Base-by-base conservation (phyloP, 1,140 invertebrate genomes). In the Dinoponera quadriceps region DNA sequence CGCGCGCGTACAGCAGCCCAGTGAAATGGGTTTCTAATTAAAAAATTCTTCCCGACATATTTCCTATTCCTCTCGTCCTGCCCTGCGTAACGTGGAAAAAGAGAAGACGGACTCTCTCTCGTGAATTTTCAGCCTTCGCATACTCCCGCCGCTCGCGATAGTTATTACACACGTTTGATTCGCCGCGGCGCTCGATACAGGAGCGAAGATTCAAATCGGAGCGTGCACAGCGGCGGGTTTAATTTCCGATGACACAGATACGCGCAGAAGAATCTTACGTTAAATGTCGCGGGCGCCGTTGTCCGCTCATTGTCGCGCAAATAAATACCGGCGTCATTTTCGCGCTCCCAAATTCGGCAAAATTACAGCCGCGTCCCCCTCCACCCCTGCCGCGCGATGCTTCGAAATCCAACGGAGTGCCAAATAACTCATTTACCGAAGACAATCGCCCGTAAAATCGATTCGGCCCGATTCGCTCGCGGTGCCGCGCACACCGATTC, bases 31-130 rank as follows among this genome's bases (percentile, higher is more conserved):
- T 29, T 77, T 60, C 38, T 74, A 77, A 77, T 77, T 77, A 77
- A 48, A 66, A 77, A 77, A 77, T 77, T 77, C 74, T 77, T 63
- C 27, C 72, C n/a, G n/a, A 18, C 63, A 74, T 62, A 75, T 75
- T 62, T 75, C 22, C 57, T 38, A 27, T 54, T 77, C 54, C 22
- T 54, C 49, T n/a, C 3, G 29, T 66, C 38, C 13, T 33, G 33
- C 38, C 49, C 4, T 14, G 9, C 14, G 38, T 44, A 44, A 44
- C 38, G 14, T 14, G 16, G 14, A 16, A 9, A 22, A 25, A 59
- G 59, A 68, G 22, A 55, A 38, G 20, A 44, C 4, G 13, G 51
- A 54, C 2, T 7, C n/a, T n/a, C n/a, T 33, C 38, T 44, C 38
- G 9, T 18, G 7, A 54, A 65, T 18, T 54, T 29, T 48, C 14